Conservation (phyloP, 1,140 invertebrate species). For the Scaptodrosophila lebanonensis region DNA sequence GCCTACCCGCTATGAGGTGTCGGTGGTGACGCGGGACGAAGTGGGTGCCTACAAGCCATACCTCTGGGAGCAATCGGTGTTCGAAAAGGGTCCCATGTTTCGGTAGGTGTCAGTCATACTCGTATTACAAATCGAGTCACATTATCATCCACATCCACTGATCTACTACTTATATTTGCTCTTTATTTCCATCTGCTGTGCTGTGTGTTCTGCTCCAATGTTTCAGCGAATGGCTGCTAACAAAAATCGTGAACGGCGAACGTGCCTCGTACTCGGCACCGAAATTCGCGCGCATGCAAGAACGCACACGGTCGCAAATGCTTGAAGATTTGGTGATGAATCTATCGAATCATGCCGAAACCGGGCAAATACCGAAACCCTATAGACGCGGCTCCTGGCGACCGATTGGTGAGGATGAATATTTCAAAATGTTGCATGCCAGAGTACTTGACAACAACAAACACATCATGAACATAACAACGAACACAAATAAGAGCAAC, state of each 20-base stretch:
- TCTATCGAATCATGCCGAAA: conserved; percentile 94
- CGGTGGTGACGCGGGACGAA: conserved; percentile 96
- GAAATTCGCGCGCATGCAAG: conserved; percentile 97
- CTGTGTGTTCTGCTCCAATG: conserved; percentile 6
- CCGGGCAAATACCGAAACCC: conserved; percentile 96
- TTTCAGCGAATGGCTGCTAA: conserved; percentile 94
- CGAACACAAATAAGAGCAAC: conserved; percentile 34
- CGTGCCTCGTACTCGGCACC: conserved; percentile 96
- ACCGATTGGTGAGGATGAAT: conserved; percentile 84
- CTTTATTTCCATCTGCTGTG: background rate
- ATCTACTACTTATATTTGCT: background rate
- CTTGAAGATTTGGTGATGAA: conserved; percentile 96
- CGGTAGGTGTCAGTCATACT: conserved; percentile 78
- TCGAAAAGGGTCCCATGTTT: conserved; percentile 92
- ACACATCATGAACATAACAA: conserved; percentile 19
- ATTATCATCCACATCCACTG: background rate
- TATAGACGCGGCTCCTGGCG: conserved; percentile 94
- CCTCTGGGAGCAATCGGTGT: conserved; percentile 94
- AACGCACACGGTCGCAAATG: conserved; percentile 93
- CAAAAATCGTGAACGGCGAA: conserved; percentile 98
- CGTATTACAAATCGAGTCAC: background rate
- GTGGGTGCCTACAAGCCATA: conserved; percentile 98
- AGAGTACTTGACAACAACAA: conserved; percentile 61
- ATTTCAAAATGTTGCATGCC: conserved; percentile 77
- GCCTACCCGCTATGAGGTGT: conserved; percentile 92